Conservation (phyloP, 2,888 invertebrate species). For the Chalcosyrphus nemorum region DNA sequence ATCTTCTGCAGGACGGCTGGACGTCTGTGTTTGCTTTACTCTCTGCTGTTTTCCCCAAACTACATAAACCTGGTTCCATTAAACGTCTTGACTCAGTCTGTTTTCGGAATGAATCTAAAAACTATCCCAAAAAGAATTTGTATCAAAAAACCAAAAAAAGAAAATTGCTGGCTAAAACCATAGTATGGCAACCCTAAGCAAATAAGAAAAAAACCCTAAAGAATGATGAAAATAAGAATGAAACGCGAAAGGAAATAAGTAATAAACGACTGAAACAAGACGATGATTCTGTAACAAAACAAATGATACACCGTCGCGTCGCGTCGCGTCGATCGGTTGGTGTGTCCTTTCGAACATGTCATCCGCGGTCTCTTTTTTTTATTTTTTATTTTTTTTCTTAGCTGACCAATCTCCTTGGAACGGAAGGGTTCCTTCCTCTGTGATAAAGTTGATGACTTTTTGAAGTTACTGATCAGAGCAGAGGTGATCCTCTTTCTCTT, state of each 20-base stretch:
- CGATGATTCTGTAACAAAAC: conserved; percentile 69
- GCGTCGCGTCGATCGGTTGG: conserved; percentile 49
- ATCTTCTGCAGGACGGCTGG: too few species aligned
- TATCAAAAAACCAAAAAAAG: too few species aligned
- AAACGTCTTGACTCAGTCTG: too few species aligned
- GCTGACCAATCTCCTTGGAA: conserved; percentile 17
- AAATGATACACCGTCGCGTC: conserved; percentile 68
- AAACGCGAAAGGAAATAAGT: conserved; percentile 36
- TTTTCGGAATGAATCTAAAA: too few species aligned
- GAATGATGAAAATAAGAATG: conserved; percentile 1
- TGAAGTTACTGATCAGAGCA: conserved; percentile 45
- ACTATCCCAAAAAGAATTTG: too few species aligned
- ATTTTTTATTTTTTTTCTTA: neutral
- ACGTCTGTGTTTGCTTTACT: too few species aligned
- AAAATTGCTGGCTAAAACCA: too few species aligned
- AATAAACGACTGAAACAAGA: conserved; percentile 61
- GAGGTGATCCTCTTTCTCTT: neutral
- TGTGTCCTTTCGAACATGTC: conserved; percentile 73
- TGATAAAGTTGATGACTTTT: conserved; percentile 62
- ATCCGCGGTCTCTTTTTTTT: conserved; percentile 47
- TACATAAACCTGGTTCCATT: too few species aligned
- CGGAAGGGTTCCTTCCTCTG: conserved; percentile 18
- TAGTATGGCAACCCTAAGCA: neutral
- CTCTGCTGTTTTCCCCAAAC: too few species aligned
- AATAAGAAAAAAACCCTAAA: conserved; percentile 4